Conservation (phyloP, 2,888 invertebrate genomes). For the Ctenicera cuprea region DNA sequence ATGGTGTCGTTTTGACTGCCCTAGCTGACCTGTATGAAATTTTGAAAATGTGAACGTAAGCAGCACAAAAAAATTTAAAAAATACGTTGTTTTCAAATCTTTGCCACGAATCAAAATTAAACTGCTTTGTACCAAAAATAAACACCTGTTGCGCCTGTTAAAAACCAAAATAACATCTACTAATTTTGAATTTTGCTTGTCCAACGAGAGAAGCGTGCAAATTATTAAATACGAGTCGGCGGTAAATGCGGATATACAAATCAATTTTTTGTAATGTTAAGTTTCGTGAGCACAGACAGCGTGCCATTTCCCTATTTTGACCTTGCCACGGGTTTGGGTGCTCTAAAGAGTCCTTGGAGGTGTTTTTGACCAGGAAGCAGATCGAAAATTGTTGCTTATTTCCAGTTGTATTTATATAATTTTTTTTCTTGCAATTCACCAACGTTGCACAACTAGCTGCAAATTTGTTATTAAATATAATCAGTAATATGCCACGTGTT, state of each 20-base stretch:
- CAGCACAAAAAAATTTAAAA: no score
- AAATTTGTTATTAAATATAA: not conserved
- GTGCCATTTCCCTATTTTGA: constrained; percentile 28
- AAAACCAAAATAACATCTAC: no score
- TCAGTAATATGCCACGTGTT: not conserved
- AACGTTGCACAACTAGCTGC: not conserved
- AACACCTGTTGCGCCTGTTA: no score
- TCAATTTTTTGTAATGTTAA: constrained; percentile 20
- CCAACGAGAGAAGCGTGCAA: constrained; percentile 1
- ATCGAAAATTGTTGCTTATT: not conserved
- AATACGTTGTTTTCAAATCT: no score
- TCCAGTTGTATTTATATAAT: constrained; percentile 8
- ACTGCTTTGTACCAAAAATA: no score
- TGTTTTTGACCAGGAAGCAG: constrained; percentile 32
- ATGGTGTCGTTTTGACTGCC: no score
- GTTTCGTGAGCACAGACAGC: constrained; percentile 25
- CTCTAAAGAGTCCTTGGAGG: constrained; percentile 15
- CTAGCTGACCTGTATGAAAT: no score
- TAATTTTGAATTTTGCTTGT: no score
- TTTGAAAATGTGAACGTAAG: no score
- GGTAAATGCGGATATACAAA: constrained; percentile 11
- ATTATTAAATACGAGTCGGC: not conserved
- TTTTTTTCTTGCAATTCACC: constrained; percentile 20
- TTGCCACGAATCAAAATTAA: no score
- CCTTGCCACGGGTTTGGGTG: constrained; percentile 28